phyloP scores from a whole-genome alignment of 2,888 invertebrate genomes.

The Trissolcus brochymenae region DNA sequence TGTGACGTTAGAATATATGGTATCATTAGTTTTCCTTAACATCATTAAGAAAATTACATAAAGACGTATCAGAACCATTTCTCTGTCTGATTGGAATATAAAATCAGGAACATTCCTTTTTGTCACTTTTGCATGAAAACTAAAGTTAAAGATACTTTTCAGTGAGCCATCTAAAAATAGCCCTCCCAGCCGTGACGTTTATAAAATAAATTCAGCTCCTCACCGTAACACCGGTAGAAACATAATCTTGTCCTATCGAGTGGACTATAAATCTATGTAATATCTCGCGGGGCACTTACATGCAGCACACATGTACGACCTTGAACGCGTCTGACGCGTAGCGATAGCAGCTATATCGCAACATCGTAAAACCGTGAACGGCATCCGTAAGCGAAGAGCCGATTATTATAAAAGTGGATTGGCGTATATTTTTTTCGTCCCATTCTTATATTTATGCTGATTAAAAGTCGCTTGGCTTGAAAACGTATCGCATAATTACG shows the following conservation, averaged over 20 bases:
- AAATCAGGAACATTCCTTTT: not conserved
- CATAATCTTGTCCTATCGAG: slow-evolving; percentile 59
- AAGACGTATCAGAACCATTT: slow-evolving; percentile 28
- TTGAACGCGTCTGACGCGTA: slow-evolving; percentile 40
- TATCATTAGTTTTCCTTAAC: not conserved
- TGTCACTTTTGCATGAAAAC: slow-evolving; percentile 27
- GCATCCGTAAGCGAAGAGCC: slow-evolving; percentile 29
- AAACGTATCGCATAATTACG: slow-evolving; percentile 24
- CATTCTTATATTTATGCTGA: slow-evolving; percentile 40
- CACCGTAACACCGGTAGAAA: slow-evolving; percentile 58
- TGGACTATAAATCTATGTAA: slow-evolving; percentile 57
- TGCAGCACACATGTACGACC: slow-evolving; percentile 40
- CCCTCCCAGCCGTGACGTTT: slow-evolving; percentile 2
- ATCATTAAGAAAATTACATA: slow-evolving; percentile 17
- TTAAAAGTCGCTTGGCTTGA: slow-evolving; percentile 31
- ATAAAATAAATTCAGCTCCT: slow-evolving; percentile 43
- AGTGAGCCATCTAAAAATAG: slow-evolving; percentile 32
- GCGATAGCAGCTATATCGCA: slow-evolving; percentile 52
- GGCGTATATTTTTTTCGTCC: not conserved
- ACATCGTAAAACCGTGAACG: slow-evolving; percentile 52
- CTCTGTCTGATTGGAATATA: not conserved
- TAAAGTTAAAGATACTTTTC: slow-evolving; percentile 23
- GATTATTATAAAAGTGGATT: no score
- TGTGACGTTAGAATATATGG: no score
- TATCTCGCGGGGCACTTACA: slow-evolving; percentile 52